Conservation (phyloP, 2,888 invertebrate species). For the Phengaris arion region DNA sequence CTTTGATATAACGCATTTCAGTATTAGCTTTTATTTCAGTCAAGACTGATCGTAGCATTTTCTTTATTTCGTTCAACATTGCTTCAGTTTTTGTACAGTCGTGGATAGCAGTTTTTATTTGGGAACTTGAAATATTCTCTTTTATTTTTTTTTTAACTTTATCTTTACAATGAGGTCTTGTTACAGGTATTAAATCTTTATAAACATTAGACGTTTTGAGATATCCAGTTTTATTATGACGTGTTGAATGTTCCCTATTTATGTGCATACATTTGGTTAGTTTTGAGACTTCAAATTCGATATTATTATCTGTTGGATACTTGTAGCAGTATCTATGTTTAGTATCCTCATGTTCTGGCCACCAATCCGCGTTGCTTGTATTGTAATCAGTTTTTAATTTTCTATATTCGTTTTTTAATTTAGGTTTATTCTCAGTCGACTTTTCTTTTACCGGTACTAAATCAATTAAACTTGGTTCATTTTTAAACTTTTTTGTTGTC, state of each 20-base stretch:
- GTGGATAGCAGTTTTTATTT: conserved; percentile 42
- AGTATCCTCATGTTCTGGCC: conserved; percentile 46
- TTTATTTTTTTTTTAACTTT: conserved; percentile 36
- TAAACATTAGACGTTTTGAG: conserved; percentile 42
- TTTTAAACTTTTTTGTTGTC: conserved; percentile 47
- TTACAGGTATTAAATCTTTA: conserved; percentile 31
- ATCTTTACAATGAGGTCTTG: background rate
- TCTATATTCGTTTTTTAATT: conserved; percentile 44
- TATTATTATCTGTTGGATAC: conserved; percentile 41
- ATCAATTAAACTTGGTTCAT: conserved; percentile 63
- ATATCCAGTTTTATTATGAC: background rate
- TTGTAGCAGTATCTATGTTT: conserved; percentile 39
- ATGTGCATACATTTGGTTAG: conserved; percentile 11
- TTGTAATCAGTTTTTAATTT: conserved; percentile 39
- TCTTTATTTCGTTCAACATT: conserved; percentile 65
- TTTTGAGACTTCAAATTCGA: background rate
- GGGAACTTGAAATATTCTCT: conserved; percentile 38
- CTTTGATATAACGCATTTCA: conserved; percentile 41
- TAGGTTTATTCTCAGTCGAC: conserved; percentile 41
- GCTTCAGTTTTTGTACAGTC: conserved; percentile 52
- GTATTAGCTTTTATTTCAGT: conserved; percentile 61
- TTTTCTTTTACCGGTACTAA: conserved; percentile 64
- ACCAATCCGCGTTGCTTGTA: conserved; percentile 36
- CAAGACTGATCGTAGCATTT: conserved; percentile 62
- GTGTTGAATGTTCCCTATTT: background rate